phyloP scores from a whole-genome alignment of 2,113 vertebrate genomes.

The Trematomus loennbergii region DNA sequence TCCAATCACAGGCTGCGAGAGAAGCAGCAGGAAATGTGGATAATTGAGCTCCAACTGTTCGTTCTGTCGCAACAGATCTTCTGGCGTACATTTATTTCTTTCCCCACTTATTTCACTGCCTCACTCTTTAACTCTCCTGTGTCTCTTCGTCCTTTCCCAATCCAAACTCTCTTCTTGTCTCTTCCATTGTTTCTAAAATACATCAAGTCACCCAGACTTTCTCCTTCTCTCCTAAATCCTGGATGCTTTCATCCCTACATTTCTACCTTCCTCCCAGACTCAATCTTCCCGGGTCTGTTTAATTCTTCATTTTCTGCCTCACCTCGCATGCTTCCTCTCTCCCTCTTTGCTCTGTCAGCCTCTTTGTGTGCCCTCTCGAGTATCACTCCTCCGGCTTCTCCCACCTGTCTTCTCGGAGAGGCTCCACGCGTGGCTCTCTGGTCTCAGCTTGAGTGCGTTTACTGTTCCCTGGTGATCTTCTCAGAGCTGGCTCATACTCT shows the following conservation, averaged over 20 bases:
- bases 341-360: conserved; percentile 53
- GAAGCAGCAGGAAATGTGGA: conserved; percentile 65
- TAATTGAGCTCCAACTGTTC: conserved; percentile 73
- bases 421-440: conserved; percentile 15
- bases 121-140: background rate
- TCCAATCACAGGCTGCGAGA: conserved; percentile 65
- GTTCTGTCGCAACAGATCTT: conserved; percentile 42
- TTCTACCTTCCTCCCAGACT: conserved; percentile 19
- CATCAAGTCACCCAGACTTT: background rate
- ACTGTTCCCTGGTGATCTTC: conserved; percentile 35
- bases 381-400: conserved; percentile 53
- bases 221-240: background rate
- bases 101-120: background rate
- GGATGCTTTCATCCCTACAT: conserved; percentile 40
- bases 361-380: conserved; percentile 33
- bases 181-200: conserved; percentile 12
- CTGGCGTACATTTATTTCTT: conserved; percentile 23
- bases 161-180: background rate
- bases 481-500: conserved; percentile 36
- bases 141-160: background rate
- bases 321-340: conserved; percentile 51
- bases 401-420: conserved; percentile 40
- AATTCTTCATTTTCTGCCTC: conserved; percentile 70
- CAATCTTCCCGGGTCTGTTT: conserved; percentile 37
- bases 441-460: conserved; percentile 47